These are phyloP conservation scores for Caenorhabditis sulstoni DNA, from an alignment of 2,888 invertebrate genomes.

Conservation along the genomic window DNA sequence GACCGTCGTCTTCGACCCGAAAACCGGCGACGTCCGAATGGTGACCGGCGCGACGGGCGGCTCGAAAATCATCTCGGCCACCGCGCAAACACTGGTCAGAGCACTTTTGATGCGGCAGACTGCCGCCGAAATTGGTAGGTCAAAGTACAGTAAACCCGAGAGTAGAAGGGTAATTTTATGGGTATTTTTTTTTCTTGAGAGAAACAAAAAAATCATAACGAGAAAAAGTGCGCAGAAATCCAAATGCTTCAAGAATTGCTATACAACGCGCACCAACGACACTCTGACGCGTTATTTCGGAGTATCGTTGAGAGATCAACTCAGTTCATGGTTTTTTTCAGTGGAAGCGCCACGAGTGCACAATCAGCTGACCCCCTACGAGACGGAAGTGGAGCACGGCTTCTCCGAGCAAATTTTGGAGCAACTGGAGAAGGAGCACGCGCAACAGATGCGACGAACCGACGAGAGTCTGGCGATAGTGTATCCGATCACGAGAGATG, in stretches of 20 bases:
- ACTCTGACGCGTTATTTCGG: too few relatives aligned
- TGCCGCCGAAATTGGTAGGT: slow-evolving; percentile 72
- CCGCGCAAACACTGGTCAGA: slow-evolving; percentile 84
- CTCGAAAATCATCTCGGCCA: slow-evolving; percentile 90
- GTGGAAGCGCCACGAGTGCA: slow-evolving; percentile 75
- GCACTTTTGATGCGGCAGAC: slow-evolving; percentile 87
- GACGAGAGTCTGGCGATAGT: slow-evolving; percentile 47
- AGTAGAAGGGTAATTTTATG: too few relatives aligned
- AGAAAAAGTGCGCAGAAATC: too few relatives aligned
- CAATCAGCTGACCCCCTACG: slow-evolving; percentile 84
- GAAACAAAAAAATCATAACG: too few relatives aligned
- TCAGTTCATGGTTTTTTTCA: slow-evolving; percentile 81
- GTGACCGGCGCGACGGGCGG: slow-evolving; percentile 92
- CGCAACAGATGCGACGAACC: slow-evolving; percentile 62
- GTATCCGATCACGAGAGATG: slow-evolving; percentile 50
- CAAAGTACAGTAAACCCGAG: too few relatives aligned
- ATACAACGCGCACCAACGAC: too few relatives aligned
- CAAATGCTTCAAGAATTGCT: too few relatives aligned
- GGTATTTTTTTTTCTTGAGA: too few relatives aligned
- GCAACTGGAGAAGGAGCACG: slow-evolving; percentile 69
- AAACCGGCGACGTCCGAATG: slow-evolving; percentile 81
- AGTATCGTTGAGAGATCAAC: too few relatives aligned
- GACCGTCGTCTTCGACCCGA: slow-evolving; percentile 84
- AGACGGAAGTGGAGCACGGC: slow-evolving; percentile 84
- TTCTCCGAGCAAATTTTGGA: slow-evolving; percentile 67